These are phyloP conservation scores for Fistularia commersonii DNA, from an alignment of 2,797 vertebrate species.

Conservation along the genomic window DNA sequence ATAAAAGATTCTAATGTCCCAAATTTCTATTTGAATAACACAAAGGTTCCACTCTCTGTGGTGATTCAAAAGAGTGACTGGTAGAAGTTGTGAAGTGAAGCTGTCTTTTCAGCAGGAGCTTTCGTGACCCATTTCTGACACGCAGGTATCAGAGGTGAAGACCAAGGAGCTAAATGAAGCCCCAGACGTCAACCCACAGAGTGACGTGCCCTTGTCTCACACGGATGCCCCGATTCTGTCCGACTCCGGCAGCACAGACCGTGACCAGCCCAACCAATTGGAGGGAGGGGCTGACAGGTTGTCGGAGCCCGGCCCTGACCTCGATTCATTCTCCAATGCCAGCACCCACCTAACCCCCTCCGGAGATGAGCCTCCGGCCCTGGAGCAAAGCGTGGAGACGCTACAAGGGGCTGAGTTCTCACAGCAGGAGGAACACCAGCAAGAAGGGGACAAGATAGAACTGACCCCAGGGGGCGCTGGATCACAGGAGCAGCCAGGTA, in stretches of 20 bases:
- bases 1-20: too few relatives aligned
- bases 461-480: conserved; percentile 12
- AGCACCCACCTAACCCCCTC: conserved; percentile 61
- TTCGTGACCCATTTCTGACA: conserved; percentile 12
- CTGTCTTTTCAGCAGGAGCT: not conserved
- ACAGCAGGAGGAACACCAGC: conserved; percentile 33
- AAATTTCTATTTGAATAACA: too few relatives aligned
- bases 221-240: conserved; percentile 17
- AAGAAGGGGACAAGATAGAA: conserved; percentile 40
- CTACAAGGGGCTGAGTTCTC: conserved; percentile 41
- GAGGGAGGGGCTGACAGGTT: conserved; percentile 32
- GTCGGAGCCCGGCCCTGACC: conserved; percentile 33
- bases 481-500: not conserved
- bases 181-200: conserved; percentile 15
- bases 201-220: conserved; percentile 1
- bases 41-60: too few relatives aligned
- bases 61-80: not conserved
- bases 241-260: conserved; percentile 13
- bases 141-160: conserved; percentile 56
- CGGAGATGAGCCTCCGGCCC: conserved; percentile 33
- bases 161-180: conserved; percentile 35
- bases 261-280: conserved; percentile 29
- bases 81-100: conserved; percentile 3
- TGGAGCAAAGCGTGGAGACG: conserved; percentile 44
- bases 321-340: conserved; percentile 70